phyloP scores from a whole-genome alignment of 2,797 vertebrate species.

The Enteromius trimaculatus region DNA sequence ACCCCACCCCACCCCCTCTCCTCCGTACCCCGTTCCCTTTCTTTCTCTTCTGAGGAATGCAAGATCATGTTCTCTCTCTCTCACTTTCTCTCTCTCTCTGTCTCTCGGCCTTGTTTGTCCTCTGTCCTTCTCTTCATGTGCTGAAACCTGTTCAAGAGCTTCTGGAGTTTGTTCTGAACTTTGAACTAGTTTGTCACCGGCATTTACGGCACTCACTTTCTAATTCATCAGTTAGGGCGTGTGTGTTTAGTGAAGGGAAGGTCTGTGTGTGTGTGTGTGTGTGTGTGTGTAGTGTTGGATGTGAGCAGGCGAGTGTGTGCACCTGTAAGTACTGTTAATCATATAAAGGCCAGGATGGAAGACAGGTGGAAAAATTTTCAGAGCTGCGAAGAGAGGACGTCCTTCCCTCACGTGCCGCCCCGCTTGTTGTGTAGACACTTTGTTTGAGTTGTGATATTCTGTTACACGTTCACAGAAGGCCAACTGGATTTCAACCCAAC shows the following conservation, averaged over 20 bases:
- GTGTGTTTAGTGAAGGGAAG: conserved; percentile 30
- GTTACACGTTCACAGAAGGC: not conserved
- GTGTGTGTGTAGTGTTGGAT: not conserved
- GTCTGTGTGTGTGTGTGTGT: not conserved
- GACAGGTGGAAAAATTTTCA: conserved; percentile 32
- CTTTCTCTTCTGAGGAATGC: conserved; percentile 54
- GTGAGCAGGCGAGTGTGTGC: conserved; percentile 3
- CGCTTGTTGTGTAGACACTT: not conserved
- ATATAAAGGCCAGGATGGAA: conserved; percentile 17
- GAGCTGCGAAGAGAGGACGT: not conserved
- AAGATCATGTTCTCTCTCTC: conserved; percentile 46
- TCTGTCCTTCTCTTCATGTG: conserved; percentile 46
- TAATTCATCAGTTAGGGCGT: conserved; percentile 40
- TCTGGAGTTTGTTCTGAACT: conserved; percentile 68
- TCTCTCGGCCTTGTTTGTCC: conserved; percentile 23
- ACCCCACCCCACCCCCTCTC: conserved; percentile 43
- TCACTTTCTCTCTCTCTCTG: not conserved
- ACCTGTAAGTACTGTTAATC: conserved; percentile 21
- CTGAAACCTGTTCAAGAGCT: conserved; percentile 43
- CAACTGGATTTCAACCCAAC: not conserved
- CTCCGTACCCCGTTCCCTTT: conserved; percentile 13
- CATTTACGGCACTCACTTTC: conserved; percentile 38
- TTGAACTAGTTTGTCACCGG: conserved; percentile 65
- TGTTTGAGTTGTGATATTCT: conserved; percentile 23
- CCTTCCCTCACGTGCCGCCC: not conserved